phyloP scores from a whole-genome alignment of 2,888 invertebrate species.

The Stenchaetothrips biformis region DNA sequence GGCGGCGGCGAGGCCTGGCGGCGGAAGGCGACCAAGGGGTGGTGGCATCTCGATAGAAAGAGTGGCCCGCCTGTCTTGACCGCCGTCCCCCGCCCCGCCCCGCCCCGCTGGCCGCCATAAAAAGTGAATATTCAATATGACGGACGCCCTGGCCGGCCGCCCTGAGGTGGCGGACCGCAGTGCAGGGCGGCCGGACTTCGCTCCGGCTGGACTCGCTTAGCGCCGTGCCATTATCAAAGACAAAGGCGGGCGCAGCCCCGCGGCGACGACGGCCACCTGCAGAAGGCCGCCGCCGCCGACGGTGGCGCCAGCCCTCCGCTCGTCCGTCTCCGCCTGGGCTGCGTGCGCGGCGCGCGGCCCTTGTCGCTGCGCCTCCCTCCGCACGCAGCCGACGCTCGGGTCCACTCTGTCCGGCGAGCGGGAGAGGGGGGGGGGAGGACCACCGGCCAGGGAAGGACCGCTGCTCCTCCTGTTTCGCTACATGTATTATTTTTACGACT shows the following conservation, averaged over 20 bases:
- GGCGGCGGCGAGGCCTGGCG: background rate
- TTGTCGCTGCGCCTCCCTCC: too few species aligned
- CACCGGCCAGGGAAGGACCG: background rate
- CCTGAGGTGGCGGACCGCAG: too few species aligned
- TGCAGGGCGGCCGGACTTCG: too few species aligned
- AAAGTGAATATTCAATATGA: conserved; percentile 24
- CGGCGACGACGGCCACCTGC: too few species aligned
- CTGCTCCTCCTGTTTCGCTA: conserved; percentile 1
- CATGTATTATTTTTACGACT: conserved; percentile 23
- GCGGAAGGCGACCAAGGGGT: background rate
- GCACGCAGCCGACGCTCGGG: too few species aligned
- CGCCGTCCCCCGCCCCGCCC: background rate
- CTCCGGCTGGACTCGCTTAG: too few species aligned
- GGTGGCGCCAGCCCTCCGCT: too few species aligned
- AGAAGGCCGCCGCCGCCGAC: too few species aligned
- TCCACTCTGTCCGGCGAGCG: background rate
- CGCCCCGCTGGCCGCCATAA: background rate
- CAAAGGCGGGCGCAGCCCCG: too few species aligned
- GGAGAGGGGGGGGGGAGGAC: background rate
- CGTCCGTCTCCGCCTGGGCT: background rate
- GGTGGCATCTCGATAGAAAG: conserved; percentile 20
- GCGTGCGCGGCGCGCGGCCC: background rate
- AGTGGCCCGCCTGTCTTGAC: conserved; percentile 15
- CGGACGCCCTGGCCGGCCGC: background rate
- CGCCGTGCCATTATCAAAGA: too few species aligned